phyloP scores from a whole-genome alignment of 2,113 vertebrate species.

The Podilymbus podiceps region DNA sequence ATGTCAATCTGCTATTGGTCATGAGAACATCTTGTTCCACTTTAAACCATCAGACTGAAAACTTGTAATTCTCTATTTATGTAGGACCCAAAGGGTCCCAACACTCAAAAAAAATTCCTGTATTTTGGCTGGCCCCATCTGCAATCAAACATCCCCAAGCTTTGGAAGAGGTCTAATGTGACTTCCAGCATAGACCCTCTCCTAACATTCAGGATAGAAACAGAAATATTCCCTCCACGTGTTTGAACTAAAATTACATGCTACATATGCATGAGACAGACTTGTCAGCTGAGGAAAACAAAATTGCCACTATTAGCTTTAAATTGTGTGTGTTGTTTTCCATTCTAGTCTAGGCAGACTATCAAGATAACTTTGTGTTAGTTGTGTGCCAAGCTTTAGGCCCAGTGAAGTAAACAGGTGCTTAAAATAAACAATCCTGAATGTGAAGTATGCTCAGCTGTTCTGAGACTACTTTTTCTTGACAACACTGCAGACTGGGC shows the following conservation, averaged over 20 bases:
- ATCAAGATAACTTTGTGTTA: background rate
- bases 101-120: background rate
- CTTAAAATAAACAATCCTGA: slow-evolving; percentile 21
- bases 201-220: background rate
- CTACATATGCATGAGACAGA: background rate
- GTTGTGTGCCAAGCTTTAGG: background rate
- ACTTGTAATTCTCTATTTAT: background rate
- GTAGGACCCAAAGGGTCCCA: background rate
- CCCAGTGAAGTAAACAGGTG: slow-evolving; percentile 16
- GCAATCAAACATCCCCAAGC: background rate
- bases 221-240: background rate
- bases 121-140: background rate
- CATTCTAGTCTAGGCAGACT: background rate
- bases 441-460: slow-evolving; percentile 34
- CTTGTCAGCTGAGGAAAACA: background rate
- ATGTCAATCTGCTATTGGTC: background rate
- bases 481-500: background rate
- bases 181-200: background rate
- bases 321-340: background rate
- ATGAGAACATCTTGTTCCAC: background rate
- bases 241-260: background rate
- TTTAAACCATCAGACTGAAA: background rate
- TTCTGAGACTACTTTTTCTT: background rate
- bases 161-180: background rate
- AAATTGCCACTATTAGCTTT: background rate